Conservation (phyloP, 2,797 vertebrate species). For the Notamacropus eugenii region DNA sequence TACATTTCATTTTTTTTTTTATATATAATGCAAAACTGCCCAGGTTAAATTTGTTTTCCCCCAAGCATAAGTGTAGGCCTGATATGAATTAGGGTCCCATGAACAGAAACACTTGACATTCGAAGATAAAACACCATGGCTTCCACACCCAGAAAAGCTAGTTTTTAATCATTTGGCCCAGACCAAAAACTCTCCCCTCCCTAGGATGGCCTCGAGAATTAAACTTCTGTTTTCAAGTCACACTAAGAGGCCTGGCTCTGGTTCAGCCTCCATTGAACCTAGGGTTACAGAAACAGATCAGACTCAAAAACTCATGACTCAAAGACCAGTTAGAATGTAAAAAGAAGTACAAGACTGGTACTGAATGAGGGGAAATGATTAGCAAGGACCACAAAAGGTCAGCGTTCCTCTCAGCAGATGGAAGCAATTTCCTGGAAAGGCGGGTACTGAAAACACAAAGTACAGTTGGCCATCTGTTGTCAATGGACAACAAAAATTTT, state of each 20-base stretch:
- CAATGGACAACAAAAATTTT: slow-evolving; percentile 61
- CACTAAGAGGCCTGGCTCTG: background rate
- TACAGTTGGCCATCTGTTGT: slow-evolving; percentile 59
- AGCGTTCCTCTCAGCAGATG: slow-evolving; percentile 63
- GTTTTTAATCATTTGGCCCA: background rate
- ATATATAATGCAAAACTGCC: background rate
- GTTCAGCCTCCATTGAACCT: slow-evolving; percentile 39
- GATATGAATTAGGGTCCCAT: slow-evolving; percentile 1
- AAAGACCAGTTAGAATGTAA: slow-evolving; percentile 30
- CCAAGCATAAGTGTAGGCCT: slow-evolving; percentile 10
- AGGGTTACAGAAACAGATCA: slow-evolving; percentile 52
- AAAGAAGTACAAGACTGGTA: slow-evolving; percentile 37
- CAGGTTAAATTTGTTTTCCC: slow-evolving; percentile 41
- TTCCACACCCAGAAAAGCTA: slow-evolving; percentile 47
- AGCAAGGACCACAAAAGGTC: slow-evolving; percentile 61
- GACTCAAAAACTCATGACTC: slow-evolving; percentile 51
- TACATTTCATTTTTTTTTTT: slow-evolving; percentile 23
- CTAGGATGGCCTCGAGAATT: slow-evolving; percentile 2
- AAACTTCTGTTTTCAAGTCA: slow-evolving; percentile 50
- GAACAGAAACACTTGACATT: background rate
- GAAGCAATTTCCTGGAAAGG: slow-evolving; percentile 71
- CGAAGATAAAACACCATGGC: background rate
- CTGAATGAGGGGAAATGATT: slow-evolving; percentile 57
- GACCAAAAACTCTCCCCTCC: slow-evolving; percentile 41
- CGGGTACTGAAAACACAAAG: slow-evolving; percentile 58